Evolutionary conservation across 92 coral and sea anemone species (phyloP), one percentile per base, ranked within the genome.

Genomic region (Meandrina meandrites): DNA sequence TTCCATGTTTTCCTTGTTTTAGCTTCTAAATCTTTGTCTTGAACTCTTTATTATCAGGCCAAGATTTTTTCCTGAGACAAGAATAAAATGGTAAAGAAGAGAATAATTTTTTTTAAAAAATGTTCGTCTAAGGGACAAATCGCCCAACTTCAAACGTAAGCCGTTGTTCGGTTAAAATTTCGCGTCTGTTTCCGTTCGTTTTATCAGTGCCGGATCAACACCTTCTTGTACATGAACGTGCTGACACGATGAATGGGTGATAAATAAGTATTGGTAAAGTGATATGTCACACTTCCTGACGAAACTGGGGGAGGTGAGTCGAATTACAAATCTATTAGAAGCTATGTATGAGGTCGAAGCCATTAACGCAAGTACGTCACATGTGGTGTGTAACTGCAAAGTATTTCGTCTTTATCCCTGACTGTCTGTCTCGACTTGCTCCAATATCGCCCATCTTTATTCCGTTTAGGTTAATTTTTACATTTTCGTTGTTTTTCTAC

Each of bases 161-260:
- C 34, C 10, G 57, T 15, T 28, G 16, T 47, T 34, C 42, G 64
- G 72, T 73, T 73, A 60, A 74, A 50, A n/a, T 40, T 32, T 47
- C 30, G 27, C 24, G 50, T 83, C 69, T 56, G 21, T 34, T 84
- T 83, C 80, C 85, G 60, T 71, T 35, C 50, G 16, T 51, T 21
- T 27, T 78, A 72, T 83, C 87, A 67, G 40, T 57, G 50, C 24
- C n/a, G 54, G 82, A 30, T 85, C 76, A 77, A 64, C 77, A 77
- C 82, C 68, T 72, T 32, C 58, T 62, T 47, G 88, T 31, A 34
- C 9, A 51, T 40, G 35, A 75, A 27, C 15, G 81, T 77, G 82
- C 45, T 85, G 88, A 85, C 76, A 77, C 9, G 32, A 64, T 85
- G 82, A 85, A 85, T 85, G 88, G 88, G 87, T 84, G 82, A 85